Evolutionary conservation across 1,140 invertebrate species (phyloP).

Genomic region (Habropoda laboriosa): DNA sequence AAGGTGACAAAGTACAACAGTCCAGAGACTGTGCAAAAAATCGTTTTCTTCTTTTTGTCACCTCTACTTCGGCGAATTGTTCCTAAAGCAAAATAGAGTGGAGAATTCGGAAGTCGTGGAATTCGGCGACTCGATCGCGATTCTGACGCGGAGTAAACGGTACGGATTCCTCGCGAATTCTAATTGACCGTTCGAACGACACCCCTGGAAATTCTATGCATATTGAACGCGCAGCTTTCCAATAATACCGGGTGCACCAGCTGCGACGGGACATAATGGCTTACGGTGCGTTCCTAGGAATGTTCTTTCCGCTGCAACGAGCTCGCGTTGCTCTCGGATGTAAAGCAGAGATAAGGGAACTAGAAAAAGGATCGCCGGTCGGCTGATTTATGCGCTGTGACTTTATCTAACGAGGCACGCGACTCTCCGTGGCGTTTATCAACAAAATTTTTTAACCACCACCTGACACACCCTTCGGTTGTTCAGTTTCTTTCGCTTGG

Average conservation of each 20-base stretch:
- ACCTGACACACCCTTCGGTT: too few relatives aligned
- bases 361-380: neutral
- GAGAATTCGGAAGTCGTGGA: neutral
- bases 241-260: slow-evolving; percentile 41
- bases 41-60: too few relatives aligned
- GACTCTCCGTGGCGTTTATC: neutral
- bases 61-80: too few relatives aligned
- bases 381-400: neutral
- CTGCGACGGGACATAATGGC: slow-evolving; percentile 22
- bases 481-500: neutral
- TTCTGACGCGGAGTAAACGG: slow-evolving; percentile 8
- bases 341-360: slow-evolving; percentile 19
- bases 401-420: slow-evolving; percentile 12
- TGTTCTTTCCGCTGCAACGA: neutral
- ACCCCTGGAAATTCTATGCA: slow-evolving; percentile 47
- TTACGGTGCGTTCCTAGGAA: slow-evolving; percentile 5
- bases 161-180: slow-evolving; percentile 35
- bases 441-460: neutral
- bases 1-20: too few relatives aligned
- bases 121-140: neutral
- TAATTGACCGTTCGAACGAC: slow-evolving; percentile 50
- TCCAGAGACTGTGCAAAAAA: too few relatives aligned
- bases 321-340: neutral
- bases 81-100: neutral
- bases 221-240: slow-evolving; percentile 43